A percentile compares a stretch with the other conserved stretches of the same genome.
Evolutionary conservation across 2,888 invertebrate genomes (phyloP).

Genomic region (Heliconius sara): DNA sequence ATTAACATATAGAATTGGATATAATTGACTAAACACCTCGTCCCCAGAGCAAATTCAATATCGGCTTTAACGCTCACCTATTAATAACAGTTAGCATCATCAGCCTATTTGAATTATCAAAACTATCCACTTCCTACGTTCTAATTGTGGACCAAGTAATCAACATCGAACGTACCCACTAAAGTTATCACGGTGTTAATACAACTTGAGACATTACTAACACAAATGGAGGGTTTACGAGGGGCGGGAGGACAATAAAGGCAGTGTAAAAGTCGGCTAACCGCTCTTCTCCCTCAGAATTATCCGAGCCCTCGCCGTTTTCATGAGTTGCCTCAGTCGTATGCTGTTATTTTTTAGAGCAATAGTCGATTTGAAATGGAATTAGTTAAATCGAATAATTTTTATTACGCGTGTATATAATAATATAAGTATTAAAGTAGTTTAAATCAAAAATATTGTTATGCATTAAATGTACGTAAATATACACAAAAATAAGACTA

Average conservation of each 20-base stretch:
- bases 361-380: constrained; percentile 43
- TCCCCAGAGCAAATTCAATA: constrained; percentile 75
- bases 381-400: not conserved
- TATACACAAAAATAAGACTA: not conserved
- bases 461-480: not conserved
- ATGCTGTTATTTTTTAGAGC: constrained; percentile 67
- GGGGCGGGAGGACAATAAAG: constrained; percentile 77
- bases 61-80: constrained; percentile 66
- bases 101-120: constrained; percentile 76
- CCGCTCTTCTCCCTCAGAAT: constrained; percentile 69
- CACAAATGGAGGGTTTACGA: constrained; percentile 75
- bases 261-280: constrained; percentile 80
- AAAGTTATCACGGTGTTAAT: constrained; percentile 78
- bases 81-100: constrained; percentile 68
- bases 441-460: too few species aligned
- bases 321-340: constrained; percentile 67
- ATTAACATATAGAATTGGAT: constrained; percentile 53
- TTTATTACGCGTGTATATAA: too few species aligned
- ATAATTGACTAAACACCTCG: constrained; percentile 71
- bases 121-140: constrained; percentile 68
- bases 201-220: constrained; percentile 76
- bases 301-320: constrained; percentile 64
- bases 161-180: constrained; percentile 58
- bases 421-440: too few species aligned
- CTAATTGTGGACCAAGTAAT: constrained; percentile 69